Evolutionary conservation across 2,797 vertebrate species (phyloP).

Genomic region (Masticophis lateralis): DNA sequence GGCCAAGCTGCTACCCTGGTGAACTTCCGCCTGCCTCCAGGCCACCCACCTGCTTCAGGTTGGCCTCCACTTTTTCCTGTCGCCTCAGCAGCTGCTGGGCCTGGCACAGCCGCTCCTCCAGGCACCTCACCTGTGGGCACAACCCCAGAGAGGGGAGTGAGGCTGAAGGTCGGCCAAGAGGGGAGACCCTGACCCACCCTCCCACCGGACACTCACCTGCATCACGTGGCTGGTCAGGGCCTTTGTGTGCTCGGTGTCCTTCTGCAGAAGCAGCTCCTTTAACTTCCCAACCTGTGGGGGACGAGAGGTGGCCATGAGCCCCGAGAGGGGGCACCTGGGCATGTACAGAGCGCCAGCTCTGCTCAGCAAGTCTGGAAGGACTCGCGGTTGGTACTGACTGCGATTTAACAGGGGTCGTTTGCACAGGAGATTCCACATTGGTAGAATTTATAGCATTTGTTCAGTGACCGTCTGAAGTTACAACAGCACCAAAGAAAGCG

Average conservation of each 20-base stretch:
- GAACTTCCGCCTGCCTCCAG: not conserved
- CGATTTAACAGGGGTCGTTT: not conserved
- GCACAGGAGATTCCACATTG: not conserved
- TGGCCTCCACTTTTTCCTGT: conserved; percentile 60
- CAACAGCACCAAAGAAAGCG: not conserved
- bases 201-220: conserved; percentile 46
- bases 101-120: conserved; percentile 60
- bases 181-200: not conserved
- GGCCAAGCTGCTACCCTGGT: not conserved
- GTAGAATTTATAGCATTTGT: not conserved
- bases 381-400: not conserved
- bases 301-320: accelerated
- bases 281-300: conserved; percentile 68
- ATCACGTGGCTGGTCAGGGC: conserved; percentile 54
- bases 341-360: not conserved
- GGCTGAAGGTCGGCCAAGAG: not conserved
- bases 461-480: not conserved
- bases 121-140: conserved; percentile 59
- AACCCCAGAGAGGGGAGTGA: not conserved
- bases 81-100: conserved; percentile 60
- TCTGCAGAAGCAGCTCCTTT: conserved; percentile 66
- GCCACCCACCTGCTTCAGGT: conserved; percentile 68
- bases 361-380: not conserved
- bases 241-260: conserved; percentile 58
- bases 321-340: not conserved